Percentiles rank a stretch among this genome's conserved stretches.
Conservation (phyloP, 2,113 vertebrate genomes). For the Oxygymnocypris stewartii region DNA sequence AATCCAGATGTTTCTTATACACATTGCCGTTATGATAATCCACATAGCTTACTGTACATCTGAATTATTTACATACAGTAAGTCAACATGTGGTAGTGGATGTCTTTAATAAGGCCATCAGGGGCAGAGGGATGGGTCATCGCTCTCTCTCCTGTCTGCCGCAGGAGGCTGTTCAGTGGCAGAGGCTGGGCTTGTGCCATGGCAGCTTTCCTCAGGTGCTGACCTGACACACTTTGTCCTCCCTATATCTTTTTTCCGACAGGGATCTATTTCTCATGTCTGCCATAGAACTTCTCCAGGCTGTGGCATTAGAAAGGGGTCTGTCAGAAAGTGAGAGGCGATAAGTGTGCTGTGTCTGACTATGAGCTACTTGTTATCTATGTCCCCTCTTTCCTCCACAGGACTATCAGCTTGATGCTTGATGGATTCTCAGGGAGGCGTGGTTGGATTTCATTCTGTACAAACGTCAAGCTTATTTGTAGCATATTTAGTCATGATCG, state of each 20-base stretch:
- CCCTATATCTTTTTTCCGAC: slow-evolving; percentile 73
- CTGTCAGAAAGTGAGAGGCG: slow-evolving; percentile 76
- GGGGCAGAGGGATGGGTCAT: slow-evolving; percentile 55
- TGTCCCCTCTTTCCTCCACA: slow-evolving; percentile 57
- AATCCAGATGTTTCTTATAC: not conserved
- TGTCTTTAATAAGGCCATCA: slow-evolving; percentile 58
- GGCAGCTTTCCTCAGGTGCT: slow-evolving; percentile 63
- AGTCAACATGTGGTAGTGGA: slow-evolving; percentile 29
- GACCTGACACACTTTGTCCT: slow-evolving; percentile 69
- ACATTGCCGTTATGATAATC: not conserved
- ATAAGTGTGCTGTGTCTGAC: slow-evolving; percentile 70
- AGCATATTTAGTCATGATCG: not conserved
- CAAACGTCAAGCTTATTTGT: not conserved
- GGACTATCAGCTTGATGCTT: slow-evolving; percentile 39
- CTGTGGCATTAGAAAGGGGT: slow-evolving; percentile 69
- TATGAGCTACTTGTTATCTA: slow-evolving; percentile 76
- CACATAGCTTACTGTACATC: not conserved
- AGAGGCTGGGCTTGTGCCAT: slow-evolving; percentile 57
- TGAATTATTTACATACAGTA: slow-evolving; percentile 47
- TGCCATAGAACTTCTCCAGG: slow-evolving; percentile 63
- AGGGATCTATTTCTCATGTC: slow-evolving; percentile 62
- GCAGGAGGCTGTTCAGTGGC: slow-evolving; percentile 47
- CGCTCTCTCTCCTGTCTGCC: slow-evolving; percentile 53
- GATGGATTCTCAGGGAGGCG: slow-evolving; percentile 30
- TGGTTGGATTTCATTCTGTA: slow-evolving; percentile 44